Base-by-base conservation (phyloP, 2,888 invertebrate genomes). In the Ophion ellenae region DNA sequence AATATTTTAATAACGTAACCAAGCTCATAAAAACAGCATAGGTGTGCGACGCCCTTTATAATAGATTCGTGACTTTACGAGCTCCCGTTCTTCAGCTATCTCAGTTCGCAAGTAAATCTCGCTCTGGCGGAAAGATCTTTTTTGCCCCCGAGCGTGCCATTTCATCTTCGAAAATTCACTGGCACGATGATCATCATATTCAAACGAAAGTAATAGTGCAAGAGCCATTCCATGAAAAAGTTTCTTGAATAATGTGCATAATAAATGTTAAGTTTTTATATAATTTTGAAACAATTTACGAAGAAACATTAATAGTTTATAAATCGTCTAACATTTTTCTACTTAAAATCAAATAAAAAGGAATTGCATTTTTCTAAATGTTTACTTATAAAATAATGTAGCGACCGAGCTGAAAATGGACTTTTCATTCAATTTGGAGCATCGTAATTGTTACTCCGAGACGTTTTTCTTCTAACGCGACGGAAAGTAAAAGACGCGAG, bases 401-500 rank as follows among this genome's bases (percentile, higher is more conserved):
- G 63, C 40, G 53, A 76, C 45, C 63, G 59, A 73, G n/a, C 28
- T 57, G 24, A 45, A 61, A 47, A 61, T 74, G 59, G 32, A 78
- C 36, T 73, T 71, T 76, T 71, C 32, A 71, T 71, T 77, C 71
- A 57, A 67, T 66, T 80, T 47, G 32, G 32, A 59, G 40, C 59
- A n/a, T 66, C 75, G 40, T 74, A 14, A 74, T 28, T 28, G 67
- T 57, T 71, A 28, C 47, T 32, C 7, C n/a, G 32, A 53, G n/a
- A 32, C 20, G 47, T 24, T 28, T 75, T 81, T 87, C 84, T 88
- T 88, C 88, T 88, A 89, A 89, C 86, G 87, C 84, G 83, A 69
- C 78, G 81, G 86, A 88, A 88, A 90, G 88, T 87, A 89, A 90
- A 90, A 88, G 88, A 59, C 28, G 70, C 87, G 84, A 87, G 87